Evolutionary conservation across 2,797 vertebrate genomes (phyloP), one percentile per base, ranked within the genome.

Genomic region (Spondyliosoma cantharus): DNA sequence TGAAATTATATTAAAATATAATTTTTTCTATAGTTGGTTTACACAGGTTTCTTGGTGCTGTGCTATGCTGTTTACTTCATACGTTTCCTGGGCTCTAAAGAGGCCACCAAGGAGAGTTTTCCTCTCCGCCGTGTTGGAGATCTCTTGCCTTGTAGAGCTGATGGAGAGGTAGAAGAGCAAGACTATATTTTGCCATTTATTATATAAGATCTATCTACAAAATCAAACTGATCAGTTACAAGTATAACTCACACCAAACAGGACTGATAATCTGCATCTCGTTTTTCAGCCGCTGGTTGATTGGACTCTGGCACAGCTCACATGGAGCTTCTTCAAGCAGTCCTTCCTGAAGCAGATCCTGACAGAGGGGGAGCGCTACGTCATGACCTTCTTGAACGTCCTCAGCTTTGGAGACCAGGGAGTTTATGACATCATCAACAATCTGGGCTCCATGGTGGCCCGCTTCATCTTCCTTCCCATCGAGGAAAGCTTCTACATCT

Each of bases 321-420:
- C 97, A 1, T 99, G 97, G 97, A 99, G 97, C 91, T 99, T 99
- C 94, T 99, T 97, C 92, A 98, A 99, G 86, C 98, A 99, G 64
- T 99, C 97, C 60, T 99, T 99, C 91, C 92, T 99, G 77, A 99
- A 99, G 90, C 98, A 99, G 92, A 96, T 99, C 91, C 95, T 99
- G 81, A 99, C 98, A 49, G 97, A 99, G 91, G 98, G 98, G 0
- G 98, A 99, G 86, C 95, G 97, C 24, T 99, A 99, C 1, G 95
- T 99, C 90, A 99, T 99, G 98, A 99, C 98, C 37, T 99, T 99
- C 91, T 87, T 99, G 80, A 99, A 98, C 0, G 97, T 99, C 22
- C 94, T 99, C 75, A 98, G 96, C 94, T 99, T 99, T 86, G 98
- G 97, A 57, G 98, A 99, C 87, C 98, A 99, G 89, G 98, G 97